Conservation (phyloP, 2,113 vertebrate species). For the Onychorhynchus coronatus region DNA sequence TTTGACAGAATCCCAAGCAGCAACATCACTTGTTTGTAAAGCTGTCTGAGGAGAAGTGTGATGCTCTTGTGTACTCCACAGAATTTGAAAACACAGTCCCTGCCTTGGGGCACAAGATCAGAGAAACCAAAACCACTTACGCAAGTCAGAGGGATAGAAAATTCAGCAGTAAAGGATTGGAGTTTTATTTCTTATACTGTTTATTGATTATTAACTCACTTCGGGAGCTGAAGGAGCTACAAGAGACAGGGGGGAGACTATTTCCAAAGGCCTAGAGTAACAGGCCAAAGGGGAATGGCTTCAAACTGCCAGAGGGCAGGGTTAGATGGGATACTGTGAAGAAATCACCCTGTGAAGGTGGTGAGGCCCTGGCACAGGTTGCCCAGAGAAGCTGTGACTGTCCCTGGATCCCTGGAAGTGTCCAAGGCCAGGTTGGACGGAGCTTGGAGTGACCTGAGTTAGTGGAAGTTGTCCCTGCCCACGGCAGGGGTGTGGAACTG, state of each 20-base stretch:
- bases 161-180: background rate
- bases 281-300: background rate
- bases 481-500: background rate
- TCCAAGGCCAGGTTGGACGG: background rate
- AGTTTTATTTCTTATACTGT: background rate
- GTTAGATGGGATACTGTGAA: too few species aligned
- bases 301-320: too few species aligned
- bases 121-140: background rate
- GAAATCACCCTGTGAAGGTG: background rate
- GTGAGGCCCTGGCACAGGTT: background rate
- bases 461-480: background rate
- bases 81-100: background rate
- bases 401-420: background rate
- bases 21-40: background rate
- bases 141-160: background rate
- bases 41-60: background rate
- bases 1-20: background rate
- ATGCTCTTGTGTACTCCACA: background rate
- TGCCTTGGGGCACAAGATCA: background rate
- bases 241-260: background rate
- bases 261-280: background rate
- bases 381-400: background rate
- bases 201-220: background rate
- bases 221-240: background rate
- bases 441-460: background rate